Conservation (phyloP, 1,140 invertebrate genomes). For the Ridgeia piscesae region DNA sequence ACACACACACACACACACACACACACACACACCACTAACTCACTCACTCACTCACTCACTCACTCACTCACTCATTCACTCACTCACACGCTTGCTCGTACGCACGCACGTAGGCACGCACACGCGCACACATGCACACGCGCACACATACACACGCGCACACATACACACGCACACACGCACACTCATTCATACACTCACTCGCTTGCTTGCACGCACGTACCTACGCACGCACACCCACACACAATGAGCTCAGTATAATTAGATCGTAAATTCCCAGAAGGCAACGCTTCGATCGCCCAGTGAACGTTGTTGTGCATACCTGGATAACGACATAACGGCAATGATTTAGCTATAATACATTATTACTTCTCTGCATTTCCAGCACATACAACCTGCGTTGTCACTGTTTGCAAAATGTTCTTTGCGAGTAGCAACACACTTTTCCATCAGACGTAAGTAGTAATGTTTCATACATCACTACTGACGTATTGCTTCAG, state of each 20-base stretch:
- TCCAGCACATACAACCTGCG: not conserved
- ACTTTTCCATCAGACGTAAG: not conserved
- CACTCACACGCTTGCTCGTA: not conserved
- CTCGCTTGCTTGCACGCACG: no score
- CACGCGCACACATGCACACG: not conserved
- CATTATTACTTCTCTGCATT: not conserved
- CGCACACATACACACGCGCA: not conserved
- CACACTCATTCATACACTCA: no score
- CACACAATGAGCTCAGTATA: no score
- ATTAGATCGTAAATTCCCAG: no score
- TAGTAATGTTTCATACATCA: no score
- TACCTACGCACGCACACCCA: not conserved
- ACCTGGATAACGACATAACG: not conserved
- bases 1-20: no score
- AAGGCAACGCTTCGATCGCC: no score
- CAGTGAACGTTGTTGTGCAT: not conserved
- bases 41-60: no score
- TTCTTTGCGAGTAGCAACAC: not conserved
- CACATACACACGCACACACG: no score
- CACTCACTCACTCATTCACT: not conserved
- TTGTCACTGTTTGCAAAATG: not conserved
- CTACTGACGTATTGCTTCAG: no score
- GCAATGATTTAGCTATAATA: not conserved
- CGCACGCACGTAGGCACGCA: no score
- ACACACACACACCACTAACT: not conserved